A percentile compares a stretch with the other conserved stretches of the same genome.
Conservation (phyloP, 2,113 vertebrate species). For the Xiphophorus couchianus region DNA sequence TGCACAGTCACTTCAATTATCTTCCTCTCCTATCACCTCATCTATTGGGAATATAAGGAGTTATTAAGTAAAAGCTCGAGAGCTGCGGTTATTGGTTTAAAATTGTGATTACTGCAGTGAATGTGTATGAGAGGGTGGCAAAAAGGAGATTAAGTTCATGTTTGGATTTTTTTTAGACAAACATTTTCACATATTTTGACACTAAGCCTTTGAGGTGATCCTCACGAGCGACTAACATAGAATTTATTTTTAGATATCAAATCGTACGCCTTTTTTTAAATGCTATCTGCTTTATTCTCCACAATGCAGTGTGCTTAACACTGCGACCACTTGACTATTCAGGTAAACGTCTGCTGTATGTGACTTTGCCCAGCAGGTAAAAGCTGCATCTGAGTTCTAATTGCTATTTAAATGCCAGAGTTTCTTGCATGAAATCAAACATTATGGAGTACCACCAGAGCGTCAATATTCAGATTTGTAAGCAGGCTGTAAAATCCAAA, state of each 20-base stretch:
- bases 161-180: constrained; percentile 28
- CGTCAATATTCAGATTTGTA: constrained; percentile 61
- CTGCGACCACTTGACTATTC: constrained; percentile 35
- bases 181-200: constrained; percentile 15
- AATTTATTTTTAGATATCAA: constrained; percentile 6
- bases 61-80: constrained; percentile 86
- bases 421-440: constrained; percentile 60
- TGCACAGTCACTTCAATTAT: constrained; percentile 87
- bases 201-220: constrained; percentile 11
- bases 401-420: constrained; percentile 73
- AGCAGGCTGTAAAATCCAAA: constrained; percentile 57
- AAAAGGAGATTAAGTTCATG: constrained; percentile 25
- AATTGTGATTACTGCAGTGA: constrained; percentile 57
- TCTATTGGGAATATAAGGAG: constrained; percentile 79
- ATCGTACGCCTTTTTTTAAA: background rate
- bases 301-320: constrained; percentile 24
- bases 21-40: constrained; percentile 75
- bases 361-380: constrained; percentile 38
- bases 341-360: constrained; percentile 6
- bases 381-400: constrained; percentile 45
- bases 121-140: constrained; percentile 14
- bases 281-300: background rate
- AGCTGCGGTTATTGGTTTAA: constrained; percentile 61
- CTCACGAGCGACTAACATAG: constrained; percentile 11
- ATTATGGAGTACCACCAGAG: constrained; percentile 49